A percentile compares a stretch with the other conserved stretches of the same genome.
These are phyloP conservation scores for Lucifuga dentata DNA, from an alignment of 2,113 vertebrate species.

Conservation along the genomic window DNA sequence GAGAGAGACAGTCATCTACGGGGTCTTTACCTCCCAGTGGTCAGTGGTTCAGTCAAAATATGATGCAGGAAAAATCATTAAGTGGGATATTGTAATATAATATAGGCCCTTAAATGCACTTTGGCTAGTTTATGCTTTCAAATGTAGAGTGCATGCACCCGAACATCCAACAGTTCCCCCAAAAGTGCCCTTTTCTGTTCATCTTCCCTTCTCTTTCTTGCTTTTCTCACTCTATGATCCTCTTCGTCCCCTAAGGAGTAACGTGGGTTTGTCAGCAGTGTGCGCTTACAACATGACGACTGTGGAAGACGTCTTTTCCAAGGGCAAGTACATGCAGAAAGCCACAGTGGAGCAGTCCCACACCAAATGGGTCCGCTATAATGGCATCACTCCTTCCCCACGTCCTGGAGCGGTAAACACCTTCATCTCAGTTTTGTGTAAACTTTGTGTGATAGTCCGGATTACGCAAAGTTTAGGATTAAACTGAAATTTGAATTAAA, in stretches of 20 bases:
- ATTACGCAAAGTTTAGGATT: too few species aligned
- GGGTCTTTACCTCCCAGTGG: conserved; percentile 94
- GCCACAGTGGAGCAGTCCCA: conserved; percentile 94
- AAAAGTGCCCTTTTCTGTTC: too few species aligned
- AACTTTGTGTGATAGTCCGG: too few species aligned
- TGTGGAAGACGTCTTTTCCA: conserved; percentile 91
- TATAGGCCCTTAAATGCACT: not conserved
- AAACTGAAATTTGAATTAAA: too few species aligned
- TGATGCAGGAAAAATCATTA: not conserved
- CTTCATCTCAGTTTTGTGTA: not conserved
- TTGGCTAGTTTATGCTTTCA: too few species aligned
- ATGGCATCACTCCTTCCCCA: conserved; percentile 88
- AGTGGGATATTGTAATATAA: not conserved
- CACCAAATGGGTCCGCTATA: conserved; percentile 96
- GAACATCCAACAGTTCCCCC: too few species aligned
- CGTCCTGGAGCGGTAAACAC: conserved; percentile 93
- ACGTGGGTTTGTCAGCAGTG: conserved; percentile 94
- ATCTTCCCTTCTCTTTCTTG: not conserved
- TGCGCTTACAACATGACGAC: conserved; percentile 90
- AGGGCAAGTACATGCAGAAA: conserved; percentile 98
- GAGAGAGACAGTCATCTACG: conserved; percentile 92
- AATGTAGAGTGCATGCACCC: too few species aligned
- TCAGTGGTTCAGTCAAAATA: conserved; percentile 75
- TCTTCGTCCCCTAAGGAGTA: conserved; percentile 84
- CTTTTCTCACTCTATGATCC: not conserved